phyloP scores from a whole-genome alignment of 2,113 vertebrate genomes.

The Chionomys nivalis region DNA sequence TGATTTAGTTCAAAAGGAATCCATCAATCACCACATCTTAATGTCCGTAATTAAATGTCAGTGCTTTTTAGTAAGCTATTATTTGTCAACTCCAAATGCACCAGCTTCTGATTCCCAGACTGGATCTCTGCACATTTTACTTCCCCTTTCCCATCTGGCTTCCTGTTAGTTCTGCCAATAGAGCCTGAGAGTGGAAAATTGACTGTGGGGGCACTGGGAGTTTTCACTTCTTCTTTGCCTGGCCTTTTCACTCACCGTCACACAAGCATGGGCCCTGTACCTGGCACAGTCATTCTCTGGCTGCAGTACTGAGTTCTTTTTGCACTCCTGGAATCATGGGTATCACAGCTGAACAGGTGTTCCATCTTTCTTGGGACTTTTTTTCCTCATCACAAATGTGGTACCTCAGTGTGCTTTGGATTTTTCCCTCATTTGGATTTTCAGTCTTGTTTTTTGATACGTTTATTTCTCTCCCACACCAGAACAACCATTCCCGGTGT shows the following conservation, averaged over 20 bases:
- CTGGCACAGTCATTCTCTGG: neutral
- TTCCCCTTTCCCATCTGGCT: neutral
- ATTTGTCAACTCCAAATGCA: neutral
- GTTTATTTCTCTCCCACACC: neutral
- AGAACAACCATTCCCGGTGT: neutral
- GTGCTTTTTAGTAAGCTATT: neutral
- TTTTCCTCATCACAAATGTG: neutral
- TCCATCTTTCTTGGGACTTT: neutral
- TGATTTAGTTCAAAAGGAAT: conserved; percentile 45
- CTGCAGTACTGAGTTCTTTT: neutral
- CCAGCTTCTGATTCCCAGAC: neutral
- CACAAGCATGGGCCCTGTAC: neutral
- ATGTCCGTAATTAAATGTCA: conserved; percentile 71
- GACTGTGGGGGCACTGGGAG: too few species aligned
- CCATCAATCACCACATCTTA: conserved; percentile 62
- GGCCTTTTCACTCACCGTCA: neutral
- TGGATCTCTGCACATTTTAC: neutral
- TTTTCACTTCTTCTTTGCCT: neutral
- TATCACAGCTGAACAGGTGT: neutral
- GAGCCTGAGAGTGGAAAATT: neutral
- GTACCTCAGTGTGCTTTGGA: neutral
- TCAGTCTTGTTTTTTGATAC: neutral
- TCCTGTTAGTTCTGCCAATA: neutral
- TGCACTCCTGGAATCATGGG: neutral
- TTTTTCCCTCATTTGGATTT: neutral